Evolutionary conservation across 2,797 vertebrate genomes (phyloP).

Genomic region (Argentina silus): DNA sequence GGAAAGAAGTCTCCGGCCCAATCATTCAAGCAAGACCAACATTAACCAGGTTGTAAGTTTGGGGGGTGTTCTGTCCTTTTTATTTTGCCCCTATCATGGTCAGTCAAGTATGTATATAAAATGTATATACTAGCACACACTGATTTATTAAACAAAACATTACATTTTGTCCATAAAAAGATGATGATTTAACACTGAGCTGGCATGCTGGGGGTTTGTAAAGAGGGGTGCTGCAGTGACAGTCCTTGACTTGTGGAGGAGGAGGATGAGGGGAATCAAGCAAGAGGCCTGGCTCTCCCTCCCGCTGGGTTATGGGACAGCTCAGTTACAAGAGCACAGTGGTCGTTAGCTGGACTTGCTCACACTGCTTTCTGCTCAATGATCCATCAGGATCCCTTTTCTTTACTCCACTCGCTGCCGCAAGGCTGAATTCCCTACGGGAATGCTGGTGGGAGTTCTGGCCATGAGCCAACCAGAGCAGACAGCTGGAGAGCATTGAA

Average conservation of each 20-base stretch:
- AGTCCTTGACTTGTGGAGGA: not conserved
- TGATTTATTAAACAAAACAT: too few species aligned
- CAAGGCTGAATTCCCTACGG: constrained; percentile 29
- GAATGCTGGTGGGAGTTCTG: constrained; percentile 44
- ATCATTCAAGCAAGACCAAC: too few species aligned
- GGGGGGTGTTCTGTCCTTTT: too few species aligned
- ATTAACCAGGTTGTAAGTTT: too few species aligned
- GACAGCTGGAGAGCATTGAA: not conserved
- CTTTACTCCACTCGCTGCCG: not conserved
- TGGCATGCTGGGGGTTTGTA: constrained; percentile 41
- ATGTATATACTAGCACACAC: too few species aligned
- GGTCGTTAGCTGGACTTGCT: constrained; percentile 32
- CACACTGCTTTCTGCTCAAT: not conserved
- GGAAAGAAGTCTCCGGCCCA: not conserved
- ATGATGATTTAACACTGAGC: constrained; percentile 45
- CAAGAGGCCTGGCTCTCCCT: constrained; percentile 10
- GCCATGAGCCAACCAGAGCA: constrained; percentile 29
- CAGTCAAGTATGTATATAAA: too few species aligned
- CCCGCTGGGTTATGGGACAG: constrained; percentile 44
- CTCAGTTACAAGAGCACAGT: constrained; percentile 39
- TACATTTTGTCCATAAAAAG: constrained; percentile 26
- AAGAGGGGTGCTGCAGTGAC: not conserved
- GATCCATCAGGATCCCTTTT: constrained; percentile 23
- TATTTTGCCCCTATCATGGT: too few species aligned
- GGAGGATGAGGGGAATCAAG: not conserved